Conservation (phyloP, 2,113 vertebrate species). For the Marmota flaviventris region DNA sequence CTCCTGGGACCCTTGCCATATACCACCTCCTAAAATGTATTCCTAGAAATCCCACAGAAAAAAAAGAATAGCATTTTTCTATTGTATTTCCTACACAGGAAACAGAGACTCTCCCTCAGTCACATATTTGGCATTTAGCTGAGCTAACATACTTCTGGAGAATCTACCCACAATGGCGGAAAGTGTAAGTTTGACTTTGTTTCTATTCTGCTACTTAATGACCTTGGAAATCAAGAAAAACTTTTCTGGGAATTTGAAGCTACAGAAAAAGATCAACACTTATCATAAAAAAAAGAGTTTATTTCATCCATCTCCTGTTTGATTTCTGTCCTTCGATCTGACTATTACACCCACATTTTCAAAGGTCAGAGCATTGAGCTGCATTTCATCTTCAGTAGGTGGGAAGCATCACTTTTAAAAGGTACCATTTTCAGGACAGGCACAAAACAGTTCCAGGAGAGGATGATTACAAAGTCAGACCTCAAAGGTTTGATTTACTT, state of each 20-base stretch:
- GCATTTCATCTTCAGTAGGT: conserved; percentile 72
- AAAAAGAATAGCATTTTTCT: background rate
- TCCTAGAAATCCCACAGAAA: background rate
- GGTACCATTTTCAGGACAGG: conserved; percentile 51
- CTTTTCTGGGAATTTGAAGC: background rate
- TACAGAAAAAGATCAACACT: conserved; percentile 32
- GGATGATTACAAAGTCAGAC: conserved; percentile 80
- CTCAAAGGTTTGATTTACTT: conserved; percentile 79
- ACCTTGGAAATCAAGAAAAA: conserved; percentile 53
- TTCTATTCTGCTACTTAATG: conserved; percentile 13
- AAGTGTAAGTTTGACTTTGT: background rate
- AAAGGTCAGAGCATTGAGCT: conserved; percentile 48
- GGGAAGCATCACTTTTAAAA: conserved; percentile 66
- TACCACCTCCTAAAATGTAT: background rate
- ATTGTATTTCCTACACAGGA: background rate
- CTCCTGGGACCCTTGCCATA: background rate
- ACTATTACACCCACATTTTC: conserved; percentile 16
- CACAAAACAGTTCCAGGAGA: conserved; percentile 74
- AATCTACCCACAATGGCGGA: background rate
- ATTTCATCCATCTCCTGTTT: conserved; percentile 62
- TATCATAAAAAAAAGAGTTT: background rate
- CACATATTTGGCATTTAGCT: background rate
- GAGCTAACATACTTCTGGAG: background rate
- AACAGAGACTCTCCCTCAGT: background rate
- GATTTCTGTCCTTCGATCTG: conserved; percentile 64